These are phyloP conservation scores for Oceanites oceanicus DNA, from an alignment of 2,113 vertebrate species.

Conservation along the genomic window DNA sequence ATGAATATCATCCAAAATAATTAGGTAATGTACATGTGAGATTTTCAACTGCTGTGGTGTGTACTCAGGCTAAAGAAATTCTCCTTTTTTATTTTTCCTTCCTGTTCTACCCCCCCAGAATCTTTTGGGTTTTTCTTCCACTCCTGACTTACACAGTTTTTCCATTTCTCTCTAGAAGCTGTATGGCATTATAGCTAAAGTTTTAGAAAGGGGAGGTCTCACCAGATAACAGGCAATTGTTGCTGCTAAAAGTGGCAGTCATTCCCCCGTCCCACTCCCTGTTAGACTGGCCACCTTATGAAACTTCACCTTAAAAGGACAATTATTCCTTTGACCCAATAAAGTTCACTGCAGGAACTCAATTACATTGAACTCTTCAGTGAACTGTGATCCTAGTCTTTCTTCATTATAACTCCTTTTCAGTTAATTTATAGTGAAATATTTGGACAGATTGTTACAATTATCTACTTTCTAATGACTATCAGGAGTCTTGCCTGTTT, in stretches of 20 bases:
- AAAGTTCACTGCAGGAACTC: neutral
- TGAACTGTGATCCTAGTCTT: neutral
- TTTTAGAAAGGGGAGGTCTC: neutral
- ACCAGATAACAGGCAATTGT: neutral
- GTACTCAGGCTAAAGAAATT: neutral
- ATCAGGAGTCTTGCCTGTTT: neutral
- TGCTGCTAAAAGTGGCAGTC: neutral
- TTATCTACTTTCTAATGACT: neutral
- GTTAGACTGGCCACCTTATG: neutral
- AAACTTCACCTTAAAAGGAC: conserved; percentile 10
- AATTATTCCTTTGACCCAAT: conserved; percentile 9
- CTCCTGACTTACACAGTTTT: neutral
- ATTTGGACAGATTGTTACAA: conserved; percentile 44
- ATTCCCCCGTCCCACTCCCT: neutral
- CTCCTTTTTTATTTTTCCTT: neutral
- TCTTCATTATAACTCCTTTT: neutral
- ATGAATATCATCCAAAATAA: neutral
- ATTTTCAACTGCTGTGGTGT: neutral
- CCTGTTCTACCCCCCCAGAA: neutral
- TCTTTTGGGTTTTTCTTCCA: neutral
- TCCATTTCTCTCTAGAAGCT: neutral
- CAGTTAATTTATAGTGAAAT: conserved; percentile 16
- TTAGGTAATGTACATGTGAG: neutral
- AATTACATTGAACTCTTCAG: neutral
- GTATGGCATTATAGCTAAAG: neutral